phyloP scores from a whole-genome alignment of 2,113 vertebrate genomes.

The Papio anubis region DNA sequence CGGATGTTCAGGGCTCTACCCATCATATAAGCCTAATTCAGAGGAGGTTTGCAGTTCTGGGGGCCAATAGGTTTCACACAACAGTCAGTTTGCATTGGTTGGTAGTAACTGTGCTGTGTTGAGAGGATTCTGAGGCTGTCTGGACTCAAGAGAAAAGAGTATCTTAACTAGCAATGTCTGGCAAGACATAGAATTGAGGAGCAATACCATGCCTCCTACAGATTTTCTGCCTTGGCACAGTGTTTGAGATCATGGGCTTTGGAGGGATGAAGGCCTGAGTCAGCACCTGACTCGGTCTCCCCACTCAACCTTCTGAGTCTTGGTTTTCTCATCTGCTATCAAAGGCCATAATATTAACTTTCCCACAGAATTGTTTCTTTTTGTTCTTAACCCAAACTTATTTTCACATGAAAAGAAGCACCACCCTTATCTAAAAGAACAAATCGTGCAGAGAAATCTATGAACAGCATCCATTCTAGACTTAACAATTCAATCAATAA shows the following conservation, averaged over 20 bases:
- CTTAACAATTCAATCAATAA: background rate
- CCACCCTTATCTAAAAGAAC: background rate
- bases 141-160: background rate
- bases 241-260: background rate
- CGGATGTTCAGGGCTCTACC: background rate
- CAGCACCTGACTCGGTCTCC: background rate
- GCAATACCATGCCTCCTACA: fast-evolving
- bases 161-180: background rate
- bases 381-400: background rate
- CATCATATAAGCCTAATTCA: background rate
- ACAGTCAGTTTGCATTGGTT: background rate
- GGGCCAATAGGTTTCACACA: background rate
- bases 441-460: conserved; percentile 9
- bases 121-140: background rate
- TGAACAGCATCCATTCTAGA: background rate
- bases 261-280: background rate
- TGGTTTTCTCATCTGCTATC: background rate
- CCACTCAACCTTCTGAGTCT: background rate
- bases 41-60: background rate
- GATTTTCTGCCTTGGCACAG: background rate
- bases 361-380: background rate
- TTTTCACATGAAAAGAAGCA: conserved; percentile 1
- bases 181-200: background rate
- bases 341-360: background rate
- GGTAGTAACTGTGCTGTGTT: background rate